Evolutionary conservation across 2,797 vertebrate genomes (phyloP).

Genomic region (Diceros bicornis): DNA sequence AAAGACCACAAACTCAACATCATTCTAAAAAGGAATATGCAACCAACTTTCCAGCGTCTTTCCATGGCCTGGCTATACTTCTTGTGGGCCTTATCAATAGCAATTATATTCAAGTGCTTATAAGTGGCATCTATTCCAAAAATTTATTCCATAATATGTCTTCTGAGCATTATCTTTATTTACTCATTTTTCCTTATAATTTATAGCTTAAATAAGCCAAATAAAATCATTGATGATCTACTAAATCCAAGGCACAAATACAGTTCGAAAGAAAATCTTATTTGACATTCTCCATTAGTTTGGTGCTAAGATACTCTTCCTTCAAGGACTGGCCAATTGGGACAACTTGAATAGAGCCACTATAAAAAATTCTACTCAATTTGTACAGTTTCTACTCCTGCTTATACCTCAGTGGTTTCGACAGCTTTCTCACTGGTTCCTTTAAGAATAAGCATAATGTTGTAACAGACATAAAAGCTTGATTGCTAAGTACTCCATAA

Average conservation of each 20-base stretch:
- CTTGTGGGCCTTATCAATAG: background rate
- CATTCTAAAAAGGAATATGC: background rate
- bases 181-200: background rate
- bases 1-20: constrained; percentile 37
- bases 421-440: background rate
- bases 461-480: constrained; percentile 29
- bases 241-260: background rate
- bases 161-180: constrained; percentile 24
- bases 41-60: constrained; percentile 3
- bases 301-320: background rate
- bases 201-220: constrained; percentile 9
- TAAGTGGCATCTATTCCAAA: background rate
- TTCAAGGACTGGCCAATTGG: background rate
- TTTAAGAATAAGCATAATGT: constrained; percentile 46
- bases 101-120: background rate
- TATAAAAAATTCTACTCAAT: background rate
- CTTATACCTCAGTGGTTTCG: background rate
- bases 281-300: background rate
- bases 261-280: constrained; percentile 39
- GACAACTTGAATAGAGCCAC: background rate
- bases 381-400: background rate
- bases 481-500: background rate
- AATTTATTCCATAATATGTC: background rate
- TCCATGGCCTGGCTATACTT: background rate
- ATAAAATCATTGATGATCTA: background rate